A percentile compares a stretch with the other conserved stretches of the same genome.
phyloP scores from a whole-genome alignment of 2,797 vertebrate species.

The Esox lucius region DNA sequence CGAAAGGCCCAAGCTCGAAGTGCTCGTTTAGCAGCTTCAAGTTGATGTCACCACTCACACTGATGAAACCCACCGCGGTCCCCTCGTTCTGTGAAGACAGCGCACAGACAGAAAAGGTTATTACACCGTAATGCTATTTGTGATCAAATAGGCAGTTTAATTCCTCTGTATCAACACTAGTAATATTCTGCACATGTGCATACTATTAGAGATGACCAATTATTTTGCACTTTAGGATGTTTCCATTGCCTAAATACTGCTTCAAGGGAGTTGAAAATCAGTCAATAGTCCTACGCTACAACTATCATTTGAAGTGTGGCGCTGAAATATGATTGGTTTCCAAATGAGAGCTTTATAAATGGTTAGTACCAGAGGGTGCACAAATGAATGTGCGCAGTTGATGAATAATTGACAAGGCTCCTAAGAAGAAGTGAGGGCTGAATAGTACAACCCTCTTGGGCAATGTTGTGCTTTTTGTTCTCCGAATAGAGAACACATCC shows the following conservation, averaged over 20 bases:
- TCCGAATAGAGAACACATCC: slow-evolving; percentile 43
- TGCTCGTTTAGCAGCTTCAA: slow-evolving; percentile 69
- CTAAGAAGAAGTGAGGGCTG: slow-evolving; percentile 8
- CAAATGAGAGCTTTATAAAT: background rate
- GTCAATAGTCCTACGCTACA: background rate
- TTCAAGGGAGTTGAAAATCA: background rate
- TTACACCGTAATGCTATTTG: background rate
- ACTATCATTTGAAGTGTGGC: slow-evolving; percentile 1
- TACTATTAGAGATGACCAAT: background rate
- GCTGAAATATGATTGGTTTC: no score
- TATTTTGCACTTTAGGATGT: background rate
- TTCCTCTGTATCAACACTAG: background rate
- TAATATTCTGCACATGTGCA: background rate
- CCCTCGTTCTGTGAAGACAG: slow-evolving; percentile 73
- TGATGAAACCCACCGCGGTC: slow-evolving; percentile 82
- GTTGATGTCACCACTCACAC: slow-evolving; percentile 73
- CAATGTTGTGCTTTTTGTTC: slow-evolving; percentile 52
- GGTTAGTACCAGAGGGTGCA: background rate
- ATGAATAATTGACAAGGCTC: slow-evolving; percentile 34
- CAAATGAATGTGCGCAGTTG: background rate
- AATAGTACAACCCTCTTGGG: slow-evolving; percentile 41
- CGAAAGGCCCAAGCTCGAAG: slow-evolving; percentile 81
- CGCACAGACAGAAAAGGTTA: background rate
- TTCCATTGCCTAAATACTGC: no score
- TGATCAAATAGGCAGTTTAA: background rate